phyloP scores from a whole-genome alignment of 2,113 vertebrate species.

The Tachycineta bicolor region DNA sequence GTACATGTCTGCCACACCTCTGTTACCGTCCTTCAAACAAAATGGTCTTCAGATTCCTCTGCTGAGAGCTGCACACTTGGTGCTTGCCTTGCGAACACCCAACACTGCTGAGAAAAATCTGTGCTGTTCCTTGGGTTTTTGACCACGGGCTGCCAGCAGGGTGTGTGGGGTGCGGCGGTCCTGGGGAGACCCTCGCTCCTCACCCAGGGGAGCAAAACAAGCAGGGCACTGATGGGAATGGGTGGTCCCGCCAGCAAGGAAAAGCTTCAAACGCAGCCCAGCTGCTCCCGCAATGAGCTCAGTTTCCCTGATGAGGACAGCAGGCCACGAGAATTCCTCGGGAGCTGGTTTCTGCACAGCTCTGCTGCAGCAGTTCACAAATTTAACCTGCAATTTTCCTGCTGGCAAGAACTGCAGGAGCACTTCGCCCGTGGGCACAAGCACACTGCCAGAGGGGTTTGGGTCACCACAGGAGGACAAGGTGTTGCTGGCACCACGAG shows the following conservation, averaged over 20 bases:
- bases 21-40: neutral
- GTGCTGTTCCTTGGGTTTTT: neutral
- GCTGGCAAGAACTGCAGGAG: neutral
- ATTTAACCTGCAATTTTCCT: neutral
- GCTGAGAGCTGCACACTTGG: neutral
- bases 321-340: neutral
- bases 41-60: neutral
- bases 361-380: neutral
- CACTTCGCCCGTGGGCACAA: fast-evolving
- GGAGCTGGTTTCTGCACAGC: neutral
- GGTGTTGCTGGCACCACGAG: neutral
- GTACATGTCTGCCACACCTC: neutral
- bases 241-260: conserved; percentile 24
- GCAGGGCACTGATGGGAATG: conserved; percentile 8
- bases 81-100: neutral
- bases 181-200: neutral
- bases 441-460: neutral
- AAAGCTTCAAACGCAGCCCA: neutral
- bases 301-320: conserved; percentile 20
- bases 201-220: neutral
- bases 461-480: neutral
- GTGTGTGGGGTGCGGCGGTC: neutral
- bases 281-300: conserved; percentile 30
- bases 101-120: neutral
- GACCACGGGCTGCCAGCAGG: neutral